These are phyloP conservation scores for Gorsachius magnificus DNA, from an alignment of 2,797 vertebrate species.

Conservation along the genomic window DNA sequence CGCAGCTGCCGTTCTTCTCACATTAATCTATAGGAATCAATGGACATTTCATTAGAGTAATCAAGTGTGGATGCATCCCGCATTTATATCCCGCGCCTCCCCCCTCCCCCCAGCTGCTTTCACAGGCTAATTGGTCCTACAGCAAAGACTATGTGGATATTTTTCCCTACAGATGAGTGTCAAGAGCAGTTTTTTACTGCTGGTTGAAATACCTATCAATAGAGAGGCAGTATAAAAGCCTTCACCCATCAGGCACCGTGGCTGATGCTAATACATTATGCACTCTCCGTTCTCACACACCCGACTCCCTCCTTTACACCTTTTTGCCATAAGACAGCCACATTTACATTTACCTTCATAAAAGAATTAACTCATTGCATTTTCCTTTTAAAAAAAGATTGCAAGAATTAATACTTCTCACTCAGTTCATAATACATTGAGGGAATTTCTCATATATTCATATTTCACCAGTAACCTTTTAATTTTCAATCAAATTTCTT, in stretches of 20 bases:
- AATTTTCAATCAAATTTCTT: not conserved
- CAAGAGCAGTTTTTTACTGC: conserved; percentile 77
- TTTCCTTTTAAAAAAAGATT: not conserved
- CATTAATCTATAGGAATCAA: conserved; percentile 86
- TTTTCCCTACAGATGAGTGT: conserved; percentile 78
- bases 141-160: conserved; percentile 75
- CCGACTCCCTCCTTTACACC: conserved; percentile 45
- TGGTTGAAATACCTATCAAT: conserved; percentile 77
- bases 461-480: not conserved
- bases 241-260: conserved; percentile 53
- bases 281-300: conserved; percentile 24
- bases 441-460: not conserved
- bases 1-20: conserved; percentile 82
- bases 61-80: conserved; percentile 82
- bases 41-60: conserved; percentile 89
- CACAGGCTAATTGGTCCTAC: conserved; percentile 80
- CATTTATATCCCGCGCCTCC: conserved; percentile 74
- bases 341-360: not conserved
- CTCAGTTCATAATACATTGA: not conserved
- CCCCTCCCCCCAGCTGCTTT: conserved; percentile 66
- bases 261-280: conserved; percentile 63
- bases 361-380: not conserved
- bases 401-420: not conserved
- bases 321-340: not conserved
- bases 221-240: conserved; percentile 73